Conservation (phyloP, 2,797 vertebrate genomes). For the Meda fulgida region DNA sequence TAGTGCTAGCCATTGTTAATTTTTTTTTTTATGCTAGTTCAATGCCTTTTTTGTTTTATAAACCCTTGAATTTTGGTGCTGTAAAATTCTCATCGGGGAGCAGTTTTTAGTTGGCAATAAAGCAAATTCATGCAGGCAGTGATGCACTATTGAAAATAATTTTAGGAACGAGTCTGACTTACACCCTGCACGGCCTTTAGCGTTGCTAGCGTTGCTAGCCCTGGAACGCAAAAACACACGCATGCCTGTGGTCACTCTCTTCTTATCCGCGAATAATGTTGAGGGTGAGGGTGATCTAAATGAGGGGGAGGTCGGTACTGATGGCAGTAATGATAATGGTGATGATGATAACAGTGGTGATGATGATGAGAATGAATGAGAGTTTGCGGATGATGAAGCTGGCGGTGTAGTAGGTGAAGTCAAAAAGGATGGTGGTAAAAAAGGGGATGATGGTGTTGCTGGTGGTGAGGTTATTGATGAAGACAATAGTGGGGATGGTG, state of each 20-base stretch:
- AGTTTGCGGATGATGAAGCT: neutral
- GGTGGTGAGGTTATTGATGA: neutral
- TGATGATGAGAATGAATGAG: neutral
- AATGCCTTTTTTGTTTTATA: neutral
- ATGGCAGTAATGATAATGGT: neutral
- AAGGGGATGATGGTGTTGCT: too few relatives aligned
- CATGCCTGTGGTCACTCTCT: slow-evolving; percentile 1
- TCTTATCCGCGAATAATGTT: neutral
- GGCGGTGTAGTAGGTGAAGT: neutral
- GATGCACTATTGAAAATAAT: neutral
- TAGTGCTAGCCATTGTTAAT: neutral
- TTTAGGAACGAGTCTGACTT: slow-evolving; percentile 7
- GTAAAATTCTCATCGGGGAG: neutral
- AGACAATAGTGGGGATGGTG: neutral
- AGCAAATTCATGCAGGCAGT: neutral
- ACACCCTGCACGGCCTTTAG: neutral
- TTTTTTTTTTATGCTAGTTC: neutral
- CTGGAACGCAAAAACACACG: slow-evolving; percentile 14
- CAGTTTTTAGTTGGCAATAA: neutral
- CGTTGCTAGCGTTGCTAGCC: slow-evolving; percentile 22
- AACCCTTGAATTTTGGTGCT: neutral
- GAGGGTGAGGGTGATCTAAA: neutral
- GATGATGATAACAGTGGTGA: neutral
- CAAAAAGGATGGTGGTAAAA: neutral
- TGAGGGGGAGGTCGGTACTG: neutral